Conservation (phyloP, 2,797 vertebrate species). For the Amazona finschi region DNA sequence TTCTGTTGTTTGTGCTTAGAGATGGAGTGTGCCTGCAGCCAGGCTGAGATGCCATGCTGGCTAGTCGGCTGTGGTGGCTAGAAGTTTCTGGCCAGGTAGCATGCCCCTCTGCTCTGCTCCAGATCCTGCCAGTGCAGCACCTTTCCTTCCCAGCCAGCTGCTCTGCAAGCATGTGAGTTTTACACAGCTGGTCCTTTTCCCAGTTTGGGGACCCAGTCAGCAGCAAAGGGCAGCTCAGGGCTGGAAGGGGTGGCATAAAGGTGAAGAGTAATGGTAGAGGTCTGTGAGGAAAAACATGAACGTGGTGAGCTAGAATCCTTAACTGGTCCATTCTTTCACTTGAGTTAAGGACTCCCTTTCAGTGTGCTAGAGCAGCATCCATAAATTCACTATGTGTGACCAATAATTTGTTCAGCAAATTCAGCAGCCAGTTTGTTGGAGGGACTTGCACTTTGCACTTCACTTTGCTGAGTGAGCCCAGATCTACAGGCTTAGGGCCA, state of each 20-base stretch:
- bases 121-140: neutral
- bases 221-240: neutral
- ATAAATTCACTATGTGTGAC: neutral
- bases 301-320: neutral
- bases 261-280: neutral
- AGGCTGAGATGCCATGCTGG: neutral
- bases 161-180: neutral
- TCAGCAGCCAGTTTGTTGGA: neutral
- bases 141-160: neutral
- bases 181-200: neutral
- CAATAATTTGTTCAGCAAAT: neutral
- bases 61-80: neutral
- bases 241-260: neutral
- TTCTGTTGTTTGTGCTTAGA: neutral
- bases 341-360: neutral
- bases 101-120: fast-evolving
- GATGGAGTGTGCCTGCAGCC: neutral
- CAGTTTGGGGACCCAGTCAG: neutral
- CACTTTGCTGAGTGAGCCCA: neutral
- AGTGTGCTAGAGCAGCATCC: no score
- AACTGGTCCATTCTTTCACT: neutral
- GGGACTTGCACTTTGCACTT: neutral
- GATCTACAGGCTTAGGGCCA: neutral
- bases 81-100: fast-evolving
- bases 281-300: neutral